Percentiles rank a stretch among this genome's conserved stretches.
Evolutionary conservation across 2,797 vertebrate genomes (phyloP).

Genomic region (Peromyscus melanophrys): DNA sequence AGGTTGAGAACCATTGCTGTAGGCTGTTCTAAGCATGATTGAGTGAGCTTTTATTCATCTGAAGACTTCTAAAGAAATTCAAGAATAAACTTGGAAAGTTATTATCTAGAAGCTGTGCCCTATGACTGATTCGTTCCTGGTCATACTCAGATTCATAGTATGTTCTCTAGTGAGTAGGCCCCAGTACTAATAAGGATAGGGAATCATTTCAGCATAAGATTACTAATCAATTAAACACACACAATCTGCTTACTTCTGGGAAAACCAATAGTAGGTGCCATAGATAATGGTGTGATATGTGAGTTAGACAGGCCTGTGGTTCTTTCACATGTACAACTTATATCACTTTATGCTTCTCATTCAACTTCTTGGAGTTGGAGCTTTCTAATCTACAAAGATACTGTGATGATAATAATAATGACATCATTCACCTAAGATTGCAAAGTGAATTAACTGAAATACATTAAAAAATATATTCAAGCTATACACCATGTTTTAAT

Average conservation of each 20-base stretch:
- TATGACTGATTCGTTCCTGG: not conserved
- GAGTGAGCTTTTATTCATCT: not conserved
- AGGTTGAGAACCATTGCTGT: not conserved
- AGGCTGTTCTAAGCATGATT: not conserved
- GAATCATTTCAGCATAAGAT: not conserved
- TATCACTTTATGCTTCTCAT: not conserved
- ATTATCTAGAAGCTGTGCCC: not conserved
- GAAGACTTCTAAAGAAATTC: conserved; percentile 29
- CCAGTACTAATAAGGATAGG: not conserved
- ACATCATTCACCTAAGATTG: not conserved
- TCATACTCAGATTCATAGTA: not conserved
- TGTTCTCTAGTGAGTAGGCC: not conserved
- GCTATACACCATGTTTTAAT: not conserved
- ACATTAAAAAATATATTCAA: not conserved
- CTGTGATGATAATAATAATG: not conserved
- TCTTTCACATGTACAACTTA: not conserved
- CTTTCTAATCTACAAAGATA: conserved; percentile 8
- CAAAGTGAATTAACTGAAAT: not conserved
- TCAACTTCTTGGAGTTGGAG: not conserved
- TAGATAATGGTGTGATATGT: not conserved
- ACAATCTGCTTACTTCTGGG: not conserved
- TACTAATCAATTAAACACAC: not conserved
- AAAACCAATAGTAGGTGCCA: not conserved
- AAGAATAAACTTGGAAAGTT: not conserved
- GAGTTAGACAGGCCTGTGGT: not conserved